Evolutionary conservation across 2,113 vertebrate genomes (phyloP).

Genomic region (Vulpes ferrilata): DNA sequence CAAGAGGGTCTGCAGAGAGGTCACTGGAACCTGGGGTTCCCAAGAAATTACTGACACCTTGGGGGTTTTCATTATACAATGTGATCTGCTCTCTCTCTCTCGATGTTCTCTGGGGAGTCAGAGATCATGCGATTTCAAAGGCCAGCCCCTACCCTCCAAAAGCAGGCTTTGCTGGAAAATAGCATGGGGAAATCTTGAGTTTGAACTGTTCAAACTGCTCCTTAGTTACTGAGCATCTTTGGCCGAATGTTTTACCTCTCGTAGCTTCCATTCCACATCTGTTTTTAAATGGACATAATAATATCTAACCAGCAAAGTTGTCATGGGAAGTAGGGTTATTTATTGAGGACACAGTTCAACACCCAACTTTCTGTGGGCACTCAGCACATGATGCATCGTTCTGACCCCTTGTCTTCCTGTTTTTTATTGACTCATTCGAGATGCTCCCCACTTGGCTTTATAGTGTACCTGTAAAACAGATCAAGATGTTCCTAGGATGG

Average conservation of each 20-base stretch:
- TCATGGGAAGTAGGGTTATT: background rate
- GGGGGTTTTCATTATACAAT: background rate
- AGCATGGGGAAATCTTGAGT: background rate
- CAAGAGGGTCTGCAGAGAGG: background rate
- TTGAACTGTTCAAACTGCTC: background rate
- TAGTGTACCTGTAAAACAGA: background rate
- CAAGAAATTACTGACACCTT: background rate
- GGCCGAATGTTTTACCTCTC: background rate
- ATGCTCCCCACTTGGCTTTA: background rate
- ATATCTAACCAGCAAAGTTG: background rate
- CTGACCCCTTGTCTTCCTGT: background rate
- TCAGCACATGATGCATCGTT: background rate
- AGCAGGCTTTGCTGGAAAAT: slow-evolving; percentile 33
- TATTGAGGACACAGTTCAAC: background rate
- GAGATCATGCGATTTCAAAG: background rate
- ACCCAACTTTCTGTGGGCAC: background rate
- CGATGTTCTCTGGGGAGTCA: background rate
- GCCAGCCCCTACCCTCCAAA: background rate
- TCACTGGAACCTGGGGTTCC: background rate
- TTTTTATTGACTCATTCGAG: background rate
- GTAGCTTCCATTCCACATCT: background rate
- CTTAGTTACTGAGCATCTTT: background rate
- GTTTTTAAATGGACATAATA: background rate
- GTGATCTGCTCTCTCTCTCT: slow-evolving; percentile 42
- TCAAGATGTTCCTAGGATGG: background rate